Percentiles rank a stretch among this genome's conserved stretches.
phyloP scores from a whole-genome alignment of 2,113 vertebrate species.

The Syngnathus floridae region DNA sequence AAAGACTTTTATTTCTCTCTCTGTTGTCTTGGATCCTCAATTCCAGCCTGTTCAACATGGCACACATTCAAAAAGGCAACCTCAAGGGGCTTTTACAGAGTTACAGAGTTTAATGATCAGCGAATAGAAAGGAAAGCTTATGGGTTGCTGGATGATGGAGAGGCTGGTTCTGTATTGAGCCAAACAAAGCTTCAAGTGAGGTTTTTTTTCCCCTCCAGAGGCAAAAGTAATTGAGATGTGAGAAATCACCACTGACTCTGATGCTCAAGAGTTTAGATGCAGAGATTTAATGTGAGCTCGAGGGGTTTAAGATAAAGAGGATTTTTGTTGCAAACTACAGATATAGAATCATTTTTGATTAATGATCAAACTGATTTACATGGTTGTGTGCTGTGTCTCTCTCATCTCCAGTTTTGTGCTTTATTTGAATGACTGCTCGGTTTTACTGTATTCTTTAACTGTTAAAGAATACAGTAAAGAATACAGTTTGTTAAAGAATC shows the following conservation, averaged over 20 bases:
- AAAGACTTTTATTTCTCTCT: conserved; percentile 39
- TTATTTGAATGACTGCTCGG: conserved; percentile 32
- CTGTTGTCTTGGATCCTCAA: conserved; percentile 48
- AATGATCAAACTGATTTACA: conserved; percentile 29
- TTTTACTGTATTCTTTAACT: conserved; percentile 12
- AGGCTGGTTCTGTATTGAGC: conserved; percentile 54
- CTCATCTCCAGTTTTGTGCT: conserved; percentile 22
- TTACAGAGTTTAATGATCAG: conserved; percentile 60
- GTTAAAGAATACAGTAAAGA: too few species aligned
- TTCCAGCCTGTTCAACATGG: conserved; percentile 50
- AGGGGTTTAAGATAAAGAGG: not conserved
- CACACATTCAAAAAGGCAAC: conserved; percentile 57
- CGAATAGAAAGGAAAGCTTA: conserved; percentile 57
- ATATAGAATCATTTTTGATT: conserved; percentile 10
- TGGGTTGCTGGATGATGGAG: conserved; percentile 51
- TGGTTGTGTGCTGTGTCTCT: not conserved
- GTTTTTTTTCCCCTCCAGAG: conserved; percentile 9
- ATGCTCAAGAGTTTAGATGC: conserved; percentile 38
- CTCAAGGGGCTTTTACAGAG: conserved; percentile 57
- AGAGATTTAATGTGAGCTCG: conserved; percentile 14
- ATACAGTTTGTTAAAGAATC: too few species aligned
- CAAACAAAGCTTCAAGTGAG: conserved; percentile 48
- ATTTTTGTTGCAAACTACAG: not conserved
- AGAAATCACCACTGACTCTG: conserved; percentile 52
- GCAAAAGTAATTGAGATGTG: conserved; percentile 59